These are phyloP conservation scores for Albula glossodonta DNA, from an alignment of 2,113 vertebrate species.

Conservation along the genomic window DNA sequence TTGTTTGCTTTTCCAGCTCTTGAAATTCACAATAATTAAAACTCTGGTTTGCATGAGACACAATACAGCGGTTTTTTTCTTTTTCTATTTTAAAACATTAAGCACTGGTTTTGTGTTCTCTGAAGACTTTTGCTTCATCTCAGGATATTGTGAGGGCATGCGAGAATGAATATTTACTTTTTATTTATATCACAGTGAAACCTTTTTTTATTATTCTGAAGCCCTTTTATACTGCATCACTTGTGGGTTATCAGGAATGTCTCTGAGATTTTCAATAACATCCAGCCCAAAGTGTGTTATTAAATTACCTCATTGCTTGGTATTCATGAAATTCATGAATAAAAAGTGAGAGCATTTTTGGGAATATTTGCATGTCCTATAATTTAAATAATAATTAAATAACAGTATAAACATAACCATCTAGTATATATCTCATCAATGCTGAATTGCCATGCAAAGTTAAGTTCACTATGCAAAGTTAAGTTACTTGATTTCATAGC, in stretches of 20 bases:
- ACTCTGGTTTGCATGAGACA: slow-evolving; percentile 48
- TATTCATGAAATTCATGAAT: too few species aligned
- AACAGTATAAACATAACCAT: too few species aligned
- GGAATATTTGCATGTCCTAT: too few species aligned
- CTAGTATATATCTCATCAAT: too few species aligned
- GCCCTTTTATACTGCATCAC: not conserved
- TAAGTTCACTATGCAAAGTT: too few species aligned
- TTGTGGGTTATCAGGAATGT: not conserved
- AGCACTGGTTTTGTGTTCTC: slow-evolving; percentile 31
- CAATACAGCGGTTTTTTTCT: slow-evolving; percentile 56
- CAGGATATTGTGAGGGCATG: not conserved
- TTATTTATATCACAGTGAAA: not conserved
- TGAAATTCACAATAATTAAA: slow-evolving; percentile 68
- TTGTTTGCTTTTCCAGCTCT: slow-evolving; percentile 53
- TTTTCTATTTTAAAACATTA: slow-evolving; percentile 33
- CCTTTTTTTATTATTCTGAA: not conserved
- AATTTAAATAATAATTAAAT: too few species aligned
- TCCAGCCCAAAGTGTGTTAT: too few species aligned
- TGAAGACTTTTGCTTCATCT: not conserved
- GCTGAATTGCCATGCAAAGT: too few species aligned
- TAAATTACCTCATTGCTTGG: too few species aligned
- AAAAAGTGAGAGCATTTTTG: too few species aligned
- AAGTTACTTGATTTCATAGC: too few species aligned
- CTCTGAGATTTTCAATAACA: not conserved
- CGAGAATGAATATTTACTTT: not conserved